phyloP scores from a whole-genome alignment of 2,113 vertebrate genomes.

The Oncorhynchus nerka region DNA sequence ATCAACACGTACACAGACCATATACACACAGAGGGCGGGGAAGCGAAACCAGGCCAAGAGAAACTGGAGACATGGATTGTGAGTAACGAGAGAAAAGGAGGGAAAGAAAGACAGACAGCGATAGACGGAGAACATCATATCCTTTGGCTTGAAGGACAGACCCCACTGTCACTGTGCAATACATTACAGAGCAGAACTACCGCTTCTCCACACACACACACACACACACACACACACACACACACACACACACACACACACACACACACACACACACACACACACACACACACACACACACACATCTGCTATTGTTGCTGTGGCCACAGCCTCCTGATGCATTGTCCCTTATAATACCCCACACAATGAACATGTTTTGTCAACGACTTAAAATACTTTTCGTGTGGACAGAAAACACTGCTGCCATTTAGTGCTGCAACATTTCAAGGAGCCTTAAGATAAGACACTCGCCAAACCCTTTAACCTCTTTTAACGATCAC shows the following conservation, averaged over 20 bases:
- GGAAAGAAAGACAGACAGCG: slow-evolving; percentile 27
- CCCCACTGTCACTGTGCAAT: slow-evolving; percentile 24
- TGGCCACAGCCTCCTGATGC: slow-evolving; percentile 48
- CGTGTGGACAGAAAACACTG: slow-evolving; percentile 46
- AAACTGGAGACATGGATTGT: slow-evolving; percentile 61
- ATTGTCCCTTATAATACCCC: slow-evolving; percentile 50
- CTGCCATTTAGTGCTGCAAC: slow-evolving; percentile 48
- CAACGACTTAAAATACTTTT: slow-evolving; percentile 36
- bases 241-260: background rate
- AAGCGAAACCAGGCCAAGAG: slow-evolving; percentile 53
- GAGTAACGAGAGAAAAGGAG: slow-evolving; percentile 34
- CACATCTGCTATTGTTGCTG: slow-evolving; percentile 42
- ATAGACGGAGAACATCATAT: slow-evolving; percentile 26
- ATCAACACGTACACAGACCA: slow-evolving; percentile 12
- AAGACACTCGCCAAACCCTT: slow-evolving; percentile 53
- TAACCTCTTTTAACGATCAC: slow-evolving; percentile 26
- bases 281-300: background rate
- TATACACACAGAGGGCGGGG: slow-evolving; percentile 46
- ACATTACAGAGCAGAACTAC: background rate
- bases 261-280: slow-evolving; percentile 14
- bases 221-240: background rate
- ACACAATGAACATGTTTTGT: slow-evolving; percentile 56
- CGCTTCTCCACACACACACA: background rate
- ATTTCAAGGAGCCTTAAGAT: slow-evolving; percentile 31
- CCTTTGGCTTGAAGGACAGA: background rate